Evolutionary conservation across 2,888 invertebrate genomes (phyloP).

Genomic region (Apeira syringaria): DNA sequence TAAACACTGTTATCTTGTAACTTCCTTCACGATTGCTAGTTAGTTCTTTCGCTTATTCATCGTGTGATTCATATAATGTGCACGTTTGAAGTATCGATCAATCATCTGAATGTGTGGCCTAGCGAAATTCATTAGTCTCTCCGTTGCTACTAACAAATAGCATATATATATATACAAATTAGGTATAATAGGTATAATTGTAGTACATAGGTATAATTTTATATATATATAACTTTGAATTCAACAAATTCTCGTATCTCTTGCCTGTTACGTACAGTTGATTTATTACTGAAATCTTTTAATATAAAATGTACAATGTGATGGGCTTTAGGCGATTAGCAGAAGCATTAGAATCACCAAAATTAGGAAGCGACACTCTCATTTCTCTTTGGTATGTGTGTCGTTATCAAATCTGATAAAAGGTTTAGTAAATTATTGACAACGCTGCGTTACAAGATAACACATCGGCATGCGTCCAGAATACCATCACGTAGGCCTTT

Average conservation of each 20-base stretch:
- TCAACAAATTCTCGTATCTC: no score
- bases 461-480: not conserved
- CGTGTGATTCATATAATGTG: conserved; percentile 10
- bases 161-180: no score
- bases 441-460: conserved; percentile 22
- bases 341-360: no score
- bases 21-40: not conserved
- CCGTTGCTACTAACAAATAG: no score
- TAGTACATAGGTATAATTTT: not conserved
- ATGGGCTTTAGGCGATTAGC: no score
- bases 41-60: not conserved
- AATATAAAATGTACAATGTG: no score
- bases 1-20: conserved; percentile 6
- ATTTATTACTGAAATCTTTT: no score
- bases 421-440: conserved; percentile 26
- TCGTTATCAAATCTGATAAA: conserved; percentile 33
- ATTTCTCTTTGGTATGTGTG: conserved; percentile 24
- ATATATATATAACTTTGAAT: conserved; percentile 4
- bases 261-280: no score
- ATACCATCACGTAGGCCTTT: conserved; percentile 12
- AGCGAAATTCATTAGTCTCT: no score
- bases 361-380: conserved; percentile 29
- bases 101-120: conserved; percentile 7
- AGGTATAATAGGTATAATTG: no score
- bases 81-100: conserved; percentile 8